These are phyloP conservation scores for Cheiracanthium punctorium DNA, from an alignment of 2,888 invertebrate genomes.

Conservation along the genomic window DNA sequence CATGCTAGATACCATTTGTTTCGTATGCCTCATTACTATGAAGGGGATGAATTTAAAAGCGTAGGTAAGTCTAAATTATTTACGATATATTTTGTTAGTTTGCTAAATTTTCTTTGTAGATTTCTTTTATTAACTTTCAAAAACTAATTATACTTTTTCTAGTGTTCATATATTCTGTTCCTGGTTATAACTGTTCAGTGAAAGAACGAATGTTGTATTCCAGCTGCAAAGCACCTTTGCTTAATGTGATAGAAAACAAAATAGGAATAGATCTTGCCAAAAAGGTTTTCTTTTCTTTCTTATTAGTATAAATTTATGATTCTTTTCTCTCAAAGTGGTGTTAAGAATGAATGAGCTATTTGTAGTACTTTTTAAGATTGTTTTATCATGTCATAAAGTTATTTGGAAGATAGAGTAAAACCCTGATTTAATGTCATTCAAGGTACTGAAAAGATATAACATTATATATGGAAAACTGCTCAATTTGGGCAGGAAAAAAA, in stretches of 20 bases:
- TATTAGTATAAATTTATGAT: too few relatives aligned
- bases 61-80: slow-evolving; percentile 81
- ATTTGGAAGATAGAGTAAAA: too few relatives aligned
- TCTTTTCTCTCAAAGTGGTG: too few relatives aligned
- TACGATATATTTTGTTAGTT: background rate
- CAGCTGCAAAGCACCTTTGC: slow-evolving; percentile 94
- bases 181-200: slow-evolving; percentile 95
- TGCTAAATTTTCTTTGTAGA: background rate
- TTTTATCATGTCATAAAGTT: too few relatives aligned
- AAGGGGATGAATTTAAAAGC: slow-evolving; percentile 91
- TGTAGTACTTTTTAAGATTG: too few relatives aligned
- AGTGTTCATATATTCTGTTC: slow-evolving; percentile 99
- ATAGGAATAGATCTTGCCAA: slow-evolving; percentile 88
- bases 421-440: too few relatives aligned
- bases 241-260: slow-evolving; percentile 85
- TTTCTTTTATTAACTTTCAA: slow-evolving; percentile 16
- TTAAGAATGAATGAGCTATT: too few relatives aligned
- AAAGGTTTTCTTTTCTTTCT: slow-evolving; percentile 81
- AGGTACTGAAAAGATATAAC: too few relatives aligned
- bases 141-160: slow-evolving; percentile 25
- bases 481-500: too few relatives aligned
- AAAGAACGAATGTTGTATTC: slow-evolving; percentile 99
- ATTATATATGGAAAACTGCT: too few relatives aligned
- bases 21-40: slow-evolving; percentile 92
- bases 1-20: slow-evolving; percentile 93